Evolutionary conservation across 1,140 invertebrate species (phyloP).

Genomic region (Bombus soroeensis): DNA sequence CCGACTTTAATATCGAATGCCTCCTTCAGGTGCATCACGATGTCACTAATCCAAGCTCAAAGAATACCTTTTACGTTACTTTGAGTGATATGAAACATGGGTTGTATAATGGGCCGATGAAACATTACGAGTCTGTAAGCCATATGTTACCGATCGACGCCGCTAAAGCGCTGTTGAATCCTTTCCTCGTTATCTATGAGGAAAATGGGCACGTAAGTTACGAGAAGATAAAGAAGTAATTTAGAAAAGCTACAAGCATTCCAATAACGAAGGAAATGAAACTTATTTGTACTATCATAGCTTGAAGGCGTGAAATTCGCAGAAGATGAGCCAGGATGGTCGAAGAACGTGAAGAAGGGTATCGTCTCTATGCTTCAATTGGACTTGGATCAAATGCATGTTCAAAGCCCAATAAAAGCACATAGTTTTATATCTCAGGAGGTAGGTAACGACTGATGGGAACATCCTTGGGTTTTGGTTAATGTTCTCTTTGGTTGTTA

Average conservation of each 20-base stretch:
- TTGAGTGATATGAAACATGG: conserved; percentile 73
- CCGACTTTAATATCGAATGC: conserved; percentile 74
- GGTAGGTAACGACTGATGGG: conserved; percentile 83
- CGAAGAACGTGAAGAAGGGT: conserved; percentile 77
- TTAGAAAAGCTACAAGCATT: too few relatives aligned
- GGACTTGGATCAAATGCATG: conserved; percentile 64
- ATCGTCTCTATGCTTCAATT: conserved; percentile 77
- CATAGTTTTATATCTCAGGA: conserved; percentile 70
- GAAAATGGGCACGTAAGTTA: conserved; percentile 64
- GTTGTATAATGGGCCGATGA: conserved; percentile 72
- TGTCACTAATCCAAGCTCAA: conserved; percentile 50
- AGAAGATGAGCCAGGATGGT: conserved; percentile 70
- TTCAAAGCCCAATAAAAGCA: conserved; percentile 50
- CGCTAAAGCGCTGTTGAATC: conserved; percentile 65
- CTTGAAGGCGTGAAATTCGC: conserved; percentile 68
- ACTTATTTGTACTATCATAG: conserved; percentile 43
- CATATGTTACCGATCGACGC: conserved; percentile 54
- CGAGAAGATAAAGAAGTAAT: neutral
- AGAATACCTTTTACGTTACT: conserved; percentile 68
- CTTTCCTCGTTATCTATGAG: conserved; percentile 74
- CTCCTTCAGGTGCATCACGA: conserved; percentile 71
- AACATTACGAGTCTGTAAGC: conserved; percentile 22
- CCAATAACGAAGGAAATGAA: neutral
- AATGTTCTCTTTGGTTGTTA: conserved; percentile 84
- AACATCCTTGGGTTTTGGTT: conserved; percentile 74